Base-by-base conservation (phyloP, 2,797 vertebrate species). In the Sebastes umbrosus region DNA sequence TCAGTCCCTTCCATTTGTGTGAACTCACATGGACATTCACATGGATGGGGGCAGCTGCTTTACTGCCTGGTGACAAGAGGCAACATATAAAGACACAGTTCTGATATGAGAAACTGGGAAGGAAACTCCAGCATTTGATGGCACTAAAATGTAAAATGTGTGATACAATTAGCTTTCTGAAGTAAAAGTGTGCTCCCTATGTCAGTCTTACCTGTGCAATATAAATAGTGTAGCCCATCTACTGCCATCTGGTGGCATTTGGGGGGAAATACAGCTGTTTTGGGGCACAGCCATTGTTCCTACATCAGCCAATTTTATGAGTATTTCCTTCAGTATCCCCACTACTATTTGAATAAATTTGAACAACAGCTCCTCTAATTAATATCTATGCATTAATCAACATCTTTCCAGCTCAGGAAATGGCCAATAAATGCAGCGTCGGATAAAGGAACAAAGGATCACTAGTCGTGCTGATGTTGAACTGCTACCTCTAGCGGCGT, bases 61-160 rank as follows among this genome's bases (percentile, higher is more conserved):
- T 98, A 97, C 97, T 97, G 96, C 97, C 97, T 97, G 96, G 96
- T 98, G 95, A 96, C 95, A 97, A 98, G 88, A 98, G 97, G 96
- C 96, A 97, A 98, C 96, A 96, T 97, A 96, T 97, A 97, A 97
- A 97, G 95, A 97, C 90, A 97, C 90, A 96, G 74, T 87, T 91
- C 90, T 82, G 82, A 84, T 14, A 73, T 92, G 84, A 91, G 84
- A 92, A 69, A 77, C 72, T 84, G 69, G 69, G 60, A 75, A 80
- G 27, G 67, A 80, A 63, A 86, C 80, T 73, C 66, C 76, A 80
- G 84, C 62, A 84, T 71, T 77, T 71, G 68, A 84, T 84, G 87
- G 80, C 46, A 91, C 73, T 79, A 81, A 9, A 85, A 57, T 55
- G 10, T 20, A 79, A 82, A 74, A 70, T 58, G 6, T 58, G n/a